These are phyloP conservation scores for Bursaphelenchus okinawaensis DNA, from an alignment of 2,888 invertebrate species.

Conservation along the genomic window DNA sequence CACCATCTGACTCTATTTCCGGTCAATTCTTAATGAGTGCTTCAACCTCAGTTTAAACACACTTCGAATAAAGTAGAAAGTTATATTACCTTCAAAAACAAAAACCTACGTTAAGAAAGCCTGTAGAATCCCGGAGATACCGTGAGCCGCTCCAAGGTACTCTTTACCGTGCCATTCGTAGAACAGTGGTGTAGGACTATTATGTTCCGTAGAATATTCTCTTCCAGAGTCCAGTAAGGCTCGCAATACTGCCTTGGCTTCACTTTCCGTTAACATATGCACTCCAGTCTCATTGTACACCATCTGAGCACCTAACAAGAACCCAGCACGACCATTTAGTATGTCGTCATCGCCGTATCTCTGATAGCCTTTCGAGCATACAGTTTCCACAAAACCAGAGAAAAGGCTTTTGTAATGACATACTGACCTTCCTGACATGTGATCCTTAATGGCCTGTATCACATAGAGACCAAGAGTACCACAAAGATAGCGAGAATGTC, in stretches of 20 bases:
- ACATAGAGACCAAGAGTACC: constrained; percentile 21
- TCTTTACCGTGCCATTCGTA: constrained; percentile 80
- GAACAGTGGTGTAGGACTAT: constrained; percentile 65
- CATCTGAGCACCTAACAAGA: constrained; percentile 66
- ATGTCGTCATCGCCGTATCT: constrained; percentile 67
- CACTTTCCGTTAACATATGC: constrained; percentile 56
- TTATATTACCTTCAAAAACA: background rate
- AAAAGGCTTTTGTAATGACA: background rate
- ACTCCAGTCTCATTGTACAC: constrained; percentile 21
- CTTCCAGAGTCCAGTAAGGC: constrained; percentile 71
- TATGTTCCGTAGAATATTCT: constrained; percentile 68
- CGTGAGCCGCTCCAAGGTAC: constrained; percentile 85
- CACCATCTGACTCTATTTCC: constrained; percentile 10
- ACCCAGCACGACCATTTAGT: constrained; percentile 78
- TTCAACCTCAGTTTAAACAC: too few relatives aligned
- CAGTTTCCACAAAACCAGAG: constrained; percentile 13
- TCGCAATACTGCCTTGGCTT: constrained; percentile 68
- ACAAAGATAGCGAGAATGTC: constrained; percentile 20
- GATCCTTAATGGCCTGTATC: constrained; percentile 12
- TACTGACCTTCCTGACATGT: constrained; percentile 13
- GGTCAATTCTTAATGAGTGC: background rate
- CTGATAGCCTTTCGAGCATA: constrained; percentile 24
- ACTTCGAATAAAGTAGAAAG: constrained; percentile 15
- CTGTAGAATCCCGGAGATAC: constrained; percentile 77
- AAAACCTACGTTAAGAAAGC: constrained; percentile 67